Base-by-base conservation (phyloP, 2,888 invertebrate species). In the Pseudoips prasinana region DNA sequence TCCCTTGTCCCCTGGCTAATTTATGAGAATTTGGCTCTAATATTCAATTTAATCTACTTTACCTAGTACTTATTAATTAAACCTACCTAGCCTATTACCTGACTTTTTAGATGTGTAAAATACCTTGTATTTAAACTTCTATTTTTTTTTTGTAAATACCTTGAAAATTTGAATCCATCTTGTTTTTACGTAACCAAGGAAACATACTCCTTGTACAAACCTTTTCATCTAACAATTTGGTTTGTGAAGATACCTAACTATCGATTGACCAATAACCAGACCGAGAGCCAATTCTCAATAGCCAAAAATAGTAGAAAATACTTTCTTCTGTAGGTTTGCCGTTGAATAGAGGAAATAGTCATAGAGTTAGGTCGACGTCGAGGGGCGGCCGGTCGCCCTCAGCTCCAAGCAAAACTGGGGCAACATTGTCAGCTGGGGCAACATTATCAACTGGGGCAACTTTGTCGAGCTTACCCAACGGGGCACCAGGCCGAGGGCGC, bases 321-420 rank as follows among this genome's bases (percentile, higher is more conserved):
- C 60, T 75, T 81, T 85, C 71, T 84, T 75, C 80, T 85, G 81
- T 92, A 86, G 91, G 91, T 80, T 91, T 91, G 81, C 90, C 91
- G 87, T 92, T 91, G 84, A 91, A 90, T 86, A 91, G 90, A 79
- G 89, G 90, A 54, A 81, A 86, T 77, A 89, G 90, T 85, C 87
- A 85, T 85, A 90, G 90, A 68, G 85, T 90, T 77, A 89, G 90
- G 75, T 88, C 90, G 46, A 73, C 89, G 44, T 82, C 90, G 47
- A 76, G 86, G 57, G 86, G 85, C 44, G 86, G 83, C 39, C 72
- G 85, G 44, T 86, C 87, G 35, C 86, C 87, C 37, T 85, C 85
- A 39, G 88, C 77, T 52, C 82, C 87, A 48, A 74, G 71, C 68
- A 86, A 81, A 76, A 64, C 70, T 39, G 74, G 62, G 64, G 43